These are phyloP conservation scores for Papilio gigon DNA, from an alignment of 2,888 invertebrate species.

Conservation along the genomic window DNA sequence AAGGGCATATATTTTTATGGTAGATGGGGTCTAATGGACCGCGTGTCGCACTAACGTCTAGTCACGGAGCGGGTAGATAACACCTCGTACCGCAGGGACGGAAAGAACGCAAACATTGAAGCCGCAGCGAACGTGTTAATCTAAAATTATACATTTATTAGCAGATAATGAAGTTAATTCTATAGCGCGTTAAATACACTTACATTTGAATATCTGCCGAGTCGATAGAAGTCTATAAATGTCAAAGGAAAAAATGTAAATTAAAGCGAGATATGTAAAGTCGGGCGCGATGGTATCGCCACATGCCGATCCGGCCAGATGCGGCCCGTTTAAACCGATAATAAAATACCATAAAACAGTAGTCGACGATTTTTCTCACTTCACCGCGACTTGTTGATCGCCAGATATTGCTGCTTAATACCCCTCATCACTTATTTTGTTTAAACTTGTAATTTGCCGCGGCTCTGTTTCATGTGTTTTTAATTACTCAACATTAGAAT, in stretches of 20 bases:
- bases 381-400: slow-evolving; percentile 43
- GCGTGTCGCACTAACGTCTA: too few relatives aligned
- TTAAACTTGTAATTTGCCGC: slow-evolving; percentile 40
- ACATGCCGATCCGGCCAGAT: slow-evolving; percentile 50
- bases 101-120: too few relatives aligned
- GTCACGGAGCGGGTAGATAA: too few relatives aligned
- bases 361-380: slow-evolving; percentile 46
- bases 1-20: too few relatives aligned
- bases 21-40: too few relatives aligned
- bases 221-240: slow-evolving; percentile 36
- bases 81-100: too few relatives aligned
- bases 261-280: slow-evolving; percentile 44
- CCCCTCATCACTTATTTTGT: slow-evolving; percentile 39
- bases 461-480: slow-evolving; percentile 38
- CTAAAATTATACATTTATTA: too few relatives aligned
- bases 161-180: too few relatives aligned
- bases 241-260: slow-evolving; percentile 42
- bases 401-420: slow-evolving; percentile 44
- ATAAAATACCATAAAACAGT: slow-evolving; percentile 48
- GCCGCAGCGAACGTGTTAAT: too few relatives aligned
- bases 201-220: slow-evolving; percentile 9
- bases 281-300: slow-evolving; percentile 43
- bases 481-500: not conserved
- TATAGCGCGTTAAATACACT: too few relatives aligned
- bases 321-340: slow-evolving; percentile 42